Conservation (phyloP, 1,140 invertebrate species). For the Heliconius congener region DNA sequence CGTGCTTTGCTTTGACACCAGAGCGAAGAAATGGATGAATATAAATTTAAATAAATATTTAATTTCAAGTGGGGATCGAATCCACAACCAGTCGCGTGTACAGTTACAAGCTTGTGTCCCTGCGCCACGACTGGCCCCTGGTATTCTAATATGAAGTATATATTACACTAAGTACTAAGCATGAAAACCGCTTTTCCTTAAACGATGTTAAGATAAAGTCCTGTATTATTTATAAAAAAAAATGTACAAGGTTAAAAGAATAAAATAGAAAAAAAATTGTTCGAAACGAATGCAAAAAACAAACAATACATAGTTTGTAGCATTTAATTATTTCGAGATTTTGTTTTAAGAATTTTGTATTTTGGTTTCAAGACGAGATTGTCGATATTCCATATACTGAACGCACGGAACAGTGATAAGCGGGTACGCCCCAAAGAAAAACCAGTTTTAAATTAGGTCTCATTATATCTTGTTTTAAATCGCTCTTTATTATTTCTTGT, state of each 20-base stretch:
- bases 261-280: neutral
- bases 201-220: neutral
- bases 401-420: neutral
- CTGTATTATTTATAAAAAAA: neutral
- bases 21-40: too few relatives aligned
- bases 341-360: neutral
- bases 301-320: neutral
- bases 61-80: too few relatives aligned
- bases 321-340: too few relatives aligned
- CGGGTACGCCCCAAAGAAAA: neutral
- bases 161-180: too few relatives aligned
- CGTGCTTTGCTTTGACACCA: too few relatives aligned
- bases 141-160: too few relatives aligned
- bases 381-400: neutral
- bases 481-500: neutral
- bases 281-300: neutral
- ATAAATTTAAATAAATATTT: too few relatives aligned
- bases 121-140: too few relatives aligned
- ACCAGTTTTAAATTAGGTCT: constrained; percentile 5
- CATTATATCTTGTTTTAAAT: neutral
- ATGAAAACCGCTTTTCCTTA: neutral
- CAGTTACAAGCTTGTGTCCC: too few relatives aligned
- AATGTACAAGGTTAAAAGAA: neutral
- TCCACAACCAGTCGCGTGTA: too few relatives aligned
- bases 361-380: neutral